Evolutionary conservation across 2,797 vertebrate species (phyloP), one percentile per base, ranked within the genome.

Genomic region (Danio jaintianensis): DNA sequence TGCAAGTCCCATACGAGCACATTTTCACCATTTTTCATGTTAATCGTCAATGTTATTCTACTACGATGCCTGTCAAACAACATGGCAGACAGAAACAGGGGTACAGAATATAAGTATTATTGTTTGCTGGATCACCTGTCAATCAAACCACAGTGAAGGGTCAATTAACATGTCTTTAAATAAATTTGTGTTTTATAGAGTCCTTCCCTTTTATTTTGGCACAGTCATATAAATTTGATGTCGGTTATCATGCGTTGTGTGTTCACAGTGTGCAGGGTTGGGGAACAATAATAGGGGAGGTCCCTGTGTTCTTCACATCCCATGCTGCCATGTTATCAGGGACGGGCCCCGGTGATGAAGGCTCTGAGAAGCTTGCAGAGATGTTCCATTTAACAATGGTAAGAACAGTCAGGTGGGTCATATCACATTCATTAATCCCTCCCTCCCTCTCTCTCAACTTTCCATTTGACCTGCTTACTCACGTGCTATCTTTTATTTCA

Each of bases 361-460:
- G 96, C 77, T 97, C 96, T 75, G 95, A 97, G 88, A 96, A 97
- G 90, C 97, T 98, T 82, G 96, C 96, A 91, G 96, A 98, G 93
- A 98, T 97, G 96, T 48, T 62, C n/a, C 13, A 40, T 93, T 98
- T 80, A 96, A 97, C 89, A 95, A 96, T 82, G 95, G 95, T 15
- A 89, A 97, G 84, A 84, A 89, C 18, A 94, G 95, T 85, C 96
- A 99, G 93, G 97, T 98, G 95, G 36, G 43, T 80, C 38, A 36
- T 62, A 62, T 69, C 47, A 43, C 47, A 72, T 55, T 29, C 16
- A 18, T 61, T 8, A 20, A 18, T 18, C 40, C 45, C 42, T 68
- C 47, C 53, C 42, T 68, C 13, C 43, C 47, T 40, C 9, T 48
- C 66, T 52, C 18, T 64, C 66, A 66, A 43, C 50, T 61, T 66